phyloP scores from a whole-genome alignment of 2,797 vertebrate species.

The Epinephelus awoara region DNA sequence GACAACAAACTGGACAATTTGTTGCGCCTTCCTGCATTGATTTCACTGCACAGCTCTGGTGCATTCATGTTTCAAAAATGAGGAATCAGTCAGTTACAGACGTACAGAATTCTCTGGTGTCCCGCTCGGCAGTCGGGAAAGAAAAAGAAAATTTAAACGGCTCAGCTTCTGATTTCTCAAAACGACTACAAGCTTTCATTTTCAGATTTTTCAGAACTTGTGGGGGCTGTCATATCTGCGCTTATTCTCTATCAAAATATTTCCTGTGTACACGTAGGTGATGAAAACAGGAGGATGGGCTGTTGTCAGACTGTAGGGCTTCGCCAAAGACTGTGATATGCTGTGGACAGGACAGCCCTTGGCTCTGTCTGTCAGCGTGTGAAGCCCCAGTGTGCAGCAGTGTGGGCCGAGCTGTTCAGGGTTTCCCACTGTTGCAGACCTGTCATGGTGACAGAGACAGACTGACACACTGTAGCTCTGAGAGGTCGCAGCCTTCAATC shows the following conservation, averaged over 20 bases:
- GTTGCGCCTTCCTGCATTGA: slow-evolving; percentile 37
- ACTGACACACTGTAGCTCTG: slow-evolving; percentile 66
- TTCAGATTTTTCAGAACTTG: background rate
- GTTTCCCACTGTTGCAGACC: slow-evolving; percentile 60
- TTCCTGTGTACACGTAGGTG: slow-evolving; percentile 39
- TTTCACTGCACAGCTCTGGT: slow-evolving; percentile 37
- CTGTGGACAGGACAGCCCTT: slow-evolving; percentile 68
- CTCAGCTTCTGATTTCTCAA: slow-evolving; percentile 44
- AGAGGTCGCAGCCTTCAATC: slow-evolving; percentile 69
- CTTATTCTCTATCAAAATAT: slow-evolving; percentile 1
- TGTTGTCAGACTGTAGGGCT: slow-evolving; percentile 5
- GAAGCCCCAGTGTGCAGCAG: slow-evolving; percentile 73
- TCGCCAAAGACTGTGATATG: slow-evolving; percentile 50
- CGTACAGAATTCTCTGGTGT: slow-evolving; percentile 31
- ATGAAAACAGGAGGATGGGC: slow-evolving; percentile 41
- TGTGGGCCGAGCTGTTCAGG: slow-evolving; percentile 56
- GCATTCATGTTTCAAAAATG: slow-evolving; percentile 48
- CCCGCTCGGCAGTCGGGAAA: slow-evolving; percentile 15
- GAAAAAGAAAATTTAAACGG: slow-evolving; percentile 21
- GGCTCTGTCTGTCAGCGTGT: slow-evolving; percentile 72
- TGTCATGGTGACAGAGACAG: slow-evolving; percentile 73
- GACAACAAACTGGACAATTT: slow-evolving; percentile 45
- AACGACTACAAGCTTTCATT: slow-evolving; percentile 36
- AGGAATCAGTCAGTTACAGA: slow-evolving; percentile 41
- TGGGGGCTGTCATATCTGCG: background rate